Base-by-base conservation (phyloP, 2,888 invertebrate genomes). In the Eupithecia exiguata region DNA sequence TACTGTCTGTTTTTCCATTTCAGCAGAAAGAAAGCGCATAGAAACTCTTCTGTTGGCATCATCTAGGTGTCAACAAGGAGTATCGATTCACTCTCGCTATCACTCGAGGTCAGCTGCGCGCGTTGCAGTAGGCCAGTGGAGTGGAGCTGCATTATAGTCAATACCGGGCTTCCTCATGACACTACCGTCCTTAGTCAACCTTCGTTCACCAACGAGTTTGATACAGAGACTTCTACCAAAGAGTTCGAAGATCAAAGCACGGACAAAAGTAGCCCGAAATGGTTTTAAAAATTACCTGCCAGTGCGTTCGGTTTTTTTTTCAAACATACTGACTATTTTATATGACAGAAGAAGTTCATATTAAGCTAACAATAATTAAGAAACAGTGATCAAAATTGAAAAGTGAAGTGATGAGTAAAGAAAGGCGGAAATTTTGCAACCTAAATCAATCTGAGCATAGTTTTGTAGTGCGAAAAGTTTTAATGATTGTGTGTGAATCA, bases 41-140 rank as follows among this genome's bases (percentile, higher is more conserved):
- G 18, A 62, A 62, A 62, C 62, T 35, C 65, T 36, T 65, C 38
- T 38, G 65, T 16, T 38, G 80, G 83, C 83, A 79, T 74, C 78
- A 77, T 78, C 73, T 84, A 86, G 87, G 85, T 90, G 88, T 84
- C 87, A 88, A 82, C 84, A 88, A 89, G 89, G 88, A 88, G 88
- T 93, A 94, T 94, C 90, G 94, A 94, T 94, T 91, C 88, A 93
- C 94, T 93, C 86, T 94, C 91, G 82, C 92, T 85, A 89, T 91
- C 93, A 80, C 78, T 83, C 81, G 90, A 84, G 94, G 94, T 91
- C 94, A 91, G 93, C 84, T 94, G 94, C 94, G 94, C 94, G 94
- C 93, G 92, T 92, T 92, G 90, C 91, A 93, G 81, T 94, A 87
- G 94, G 94, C 89, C 92, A 94, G 87, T 92, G 83, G 93, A 94